A percentile compares a stretch with the other conserved stretches of the same genome.
phyloP scores from a whole-genome alignment of 2,888 invertebrate species.

The Choristoneura rosaceana region DNA sequence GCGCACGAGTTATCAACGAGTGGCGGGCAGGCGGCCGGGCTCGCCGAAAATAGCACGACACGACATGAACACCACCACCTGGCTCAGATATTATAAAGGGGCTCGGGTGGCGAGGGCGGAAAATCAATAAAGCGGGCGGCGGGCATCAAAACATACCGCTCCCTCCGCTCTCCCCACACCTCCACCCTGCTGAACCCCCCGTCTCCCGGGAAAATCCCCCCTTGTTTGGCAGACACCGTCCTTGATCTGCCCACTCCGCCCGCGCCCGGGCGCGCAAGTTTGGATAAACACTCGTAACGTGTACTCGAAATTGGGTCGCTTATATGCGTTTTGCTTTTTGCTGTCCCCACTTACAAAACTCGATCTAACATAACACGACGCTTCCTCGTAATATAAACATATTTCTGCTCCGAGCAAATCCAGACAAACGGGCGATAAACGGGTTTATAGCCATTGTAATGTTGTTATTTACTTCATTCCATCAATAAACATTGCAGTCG shows the following conservation, averaged over 20 bases:
- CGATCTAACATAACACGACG: conserved; percentile 14
- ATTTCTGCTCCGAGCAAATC: conserved; percentile 6
- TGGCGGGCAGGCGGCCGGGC: conserved; percentile 60
- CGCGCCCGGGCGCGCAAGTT: conserved; percentile 75
- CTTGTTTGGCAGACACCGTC: conserved; percentile 85
- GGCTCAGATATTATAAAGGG: conserved; percentile 72
- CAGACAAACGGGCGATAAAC: conserved; percentile 5
- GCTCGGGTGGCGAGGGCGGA: conserved; percentile 68
- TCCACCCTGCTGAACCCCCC: conserved; percentile 55
- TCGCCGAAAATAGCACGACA: conserved; percentile 79
- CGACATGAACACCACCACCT: conserved; percentile 67
- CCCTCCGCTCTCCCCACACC: conserved; percentile 49
- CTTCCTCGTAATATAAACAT: conserved; percentile 3
- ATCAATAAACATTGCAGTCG: conserved; percentile 14
- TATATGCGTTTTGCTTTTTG: conserved; percentile 71
- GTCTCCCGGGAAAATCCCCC: conserved; percentile 83
- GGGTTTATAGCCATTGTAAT: background rate
- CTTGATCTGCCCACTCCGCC: conserved; percentile 78
- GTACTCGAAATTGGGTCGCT: conserved; percentile 81
- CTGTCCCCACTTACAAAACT: conserved; percentile 51
- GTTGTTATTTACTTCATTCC: background rate
- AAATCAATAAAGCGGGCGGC: conserved; percentile 83
- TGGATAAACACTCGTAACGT: conserved; percentile 81
- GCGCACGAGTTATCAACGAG: conserved; percentile 50
- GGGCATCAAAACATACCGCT: conserved; percentile 82